These are phyloP conservation scores for Lycocerus yunnanus DNA, from an alignment of 2,888 invertebrate genomes.

Conservation along the genomic window DNA sequence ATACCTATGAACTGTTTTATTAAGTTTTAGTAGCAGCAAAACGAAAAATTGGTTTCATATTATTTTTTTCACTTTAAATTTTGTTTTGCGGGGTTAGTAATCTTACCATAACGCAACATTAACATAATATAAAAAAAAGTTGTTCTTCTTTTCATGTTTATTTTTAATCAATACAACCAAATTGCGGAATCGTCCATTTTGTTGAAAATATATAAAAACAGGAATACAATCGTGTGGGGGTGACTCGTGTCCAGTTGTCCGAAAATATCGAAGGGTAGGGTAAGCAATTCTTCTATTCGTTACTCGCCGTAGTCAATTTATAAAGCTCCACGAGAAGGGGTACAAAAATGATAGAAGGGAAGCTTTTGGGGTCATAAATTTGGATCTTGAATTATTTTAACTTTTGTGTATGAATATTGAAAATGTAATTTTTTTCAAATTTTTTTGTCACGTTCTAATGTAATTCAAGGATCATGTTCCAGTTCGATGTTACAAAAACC, in stretches of 20 bases:
- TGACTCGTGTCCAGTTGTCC: slow-evolving; percentile 44
- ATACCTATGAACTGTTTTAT: neutral
- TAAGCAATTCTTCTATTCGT: slow-evolving; percentile 39
- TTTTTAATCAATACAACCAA: neutral
- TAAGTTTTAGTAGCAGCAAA: neutral
- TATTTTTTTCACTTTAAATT: neutral
- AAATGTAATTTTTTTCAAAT: neutral
- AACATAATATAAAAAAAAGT: neutral
- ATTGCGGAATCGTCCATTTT: neutral
- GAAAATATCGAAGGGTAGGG: slow-evolving; percentile 37
- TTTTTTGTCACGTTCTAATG: neutral
- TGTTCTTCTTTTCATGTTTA: neutral
- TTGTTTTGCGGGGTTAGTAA: neutral
- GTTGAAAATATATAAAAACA: neutral
- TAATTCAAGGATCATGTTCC: neutral
- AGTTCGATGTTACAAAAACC: slow-evolving; percentile 14
- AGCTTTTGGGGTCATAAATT: neutral
- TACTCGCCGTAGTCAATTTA: slow-evolving; percentile 39
- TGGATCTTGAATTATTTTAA: neutral
- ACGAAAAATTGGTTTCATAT: neutral
- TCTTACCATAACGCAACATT: neutral
- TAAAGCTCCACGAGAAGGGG: slow-evolving; percentile 10
- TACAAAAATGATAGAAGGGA: neutral
- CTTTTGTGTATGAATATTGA: neutral
- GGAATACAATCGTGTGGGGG: neutral